Evolutionary conservation across 2,888 invertebrate genomes (phyloP), one percentile per base, ranked within the genome.

Genomic region (Cryptocephalus moraei): DNA sequence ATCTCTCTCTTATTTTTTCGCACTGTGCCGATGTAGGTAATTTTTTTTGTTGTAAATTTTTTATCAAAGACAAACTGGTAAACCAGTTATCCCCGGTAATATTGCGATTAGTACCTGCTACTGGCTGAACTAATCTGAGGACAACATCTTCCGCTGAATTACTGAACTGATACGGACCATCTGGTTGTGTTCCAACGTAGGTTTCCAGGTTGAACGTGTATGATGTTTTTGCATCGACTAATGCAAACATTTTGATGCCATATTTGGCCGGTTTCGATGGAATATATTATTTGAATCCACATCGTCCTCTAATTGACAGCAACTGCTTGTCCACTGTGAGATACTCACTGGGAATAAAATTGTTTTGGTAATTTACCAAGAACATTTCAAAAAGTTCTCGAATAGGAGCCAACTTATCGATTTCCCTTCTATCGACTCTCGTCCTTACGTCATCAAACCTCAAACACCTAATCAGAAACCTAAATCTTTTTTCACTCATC

Each of bases 81-180:
- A 58, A 60, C 57, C 57, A 61, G 49, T 61, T 61, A 43, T 62
- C 59, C 22, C 50, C 52, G 13, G 58, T 59, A 32, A 62, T 49
- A 45, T 62, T 62, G 22, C 58, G 50, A 10, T 57, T 58, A 32
- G 56, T 52, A 32, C 51, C 49, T 47, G 41, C 39, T 39, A 57
- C 46, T 31, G 51, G 56, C 33, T 48, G 31, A 41, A 53, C 47
- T 39, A 54, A 50, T 39, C 39, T n/a, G n/a, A n/a, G n/a, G n/a
- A n/a, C n/a, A n/a, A n/a, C n/a, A n/a, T n/a, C n/a, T n/a, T n/a
- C n/a, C n/a, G n/a, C n/a, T n/a, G n/a, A n/a, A n/a, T n/a, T n/a
- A n/a, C n/a, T n/a, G n/a, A n/a, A n/a, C n/a, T n/a, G n/a, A 47
- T 53, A 58, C 11, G 56, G 56, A n/a, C 58, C 59, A 40, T 51